phyloP scores from a whole-genome alignment of 2,113 vertebrate species.

The Sorex fumeus region DNA sequence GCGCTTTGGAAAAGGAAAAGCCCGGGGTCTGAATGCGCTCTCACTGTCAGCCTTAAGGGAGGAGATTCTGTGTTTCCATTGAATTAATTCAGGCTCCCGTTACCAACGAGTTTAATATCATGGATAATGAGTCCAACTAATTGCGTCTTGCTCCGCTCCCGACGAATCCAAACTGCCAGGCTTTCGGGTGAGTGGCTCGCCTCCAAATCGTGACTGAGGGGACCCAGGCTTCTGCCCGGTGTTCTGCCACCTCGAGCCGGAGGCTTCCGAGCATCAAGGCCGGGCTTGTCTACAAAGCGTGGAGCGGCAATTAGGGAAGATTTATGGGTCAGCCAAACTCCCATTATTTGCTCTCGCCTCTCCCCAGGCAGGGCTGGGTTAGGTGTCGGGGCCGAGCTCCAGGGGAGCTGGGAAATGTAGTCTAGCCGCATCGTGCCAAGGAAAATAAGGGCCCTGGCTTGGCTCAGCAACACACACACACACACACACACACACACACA shows the following conservation, averaged over 20 bases:
- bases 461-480: neutral
- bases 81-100: constrained; percentile 57
- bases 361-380: neutral
- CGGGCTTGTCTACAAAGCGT: neutral
- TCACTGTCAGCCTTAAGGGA: neutral
- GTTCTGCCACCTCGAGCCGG: neutral
- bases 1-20: constrained; percentile 24
- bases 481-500: too few species aligned
- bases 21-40: neutral
- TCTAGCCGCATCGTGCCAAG: neutral
- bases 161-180: constrained; percentile 29
- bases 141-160: constrained; percentile 54
- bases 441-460: neutral
- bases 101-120: constrained; percentile 58
- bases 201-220: constrained; percentile 29
- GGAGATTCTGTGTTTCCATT: constrained; percentile 34
- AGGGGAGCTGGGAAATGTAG: constrained; percentile 47
- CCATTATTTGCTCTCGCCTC: neutral
- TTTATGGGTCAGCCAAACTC: neutral
- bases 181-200: neutral
- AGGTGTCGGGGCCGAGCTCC: neutral
- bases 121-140: constrained; percentile 41
- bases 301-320: neutral
- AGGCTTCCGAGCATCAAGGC: neutral
- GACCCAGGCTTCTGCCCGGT: neutral